Conservation (phyloP, 2,888 invertebrate genomes). For the Stenodema calcarata region DNA sequence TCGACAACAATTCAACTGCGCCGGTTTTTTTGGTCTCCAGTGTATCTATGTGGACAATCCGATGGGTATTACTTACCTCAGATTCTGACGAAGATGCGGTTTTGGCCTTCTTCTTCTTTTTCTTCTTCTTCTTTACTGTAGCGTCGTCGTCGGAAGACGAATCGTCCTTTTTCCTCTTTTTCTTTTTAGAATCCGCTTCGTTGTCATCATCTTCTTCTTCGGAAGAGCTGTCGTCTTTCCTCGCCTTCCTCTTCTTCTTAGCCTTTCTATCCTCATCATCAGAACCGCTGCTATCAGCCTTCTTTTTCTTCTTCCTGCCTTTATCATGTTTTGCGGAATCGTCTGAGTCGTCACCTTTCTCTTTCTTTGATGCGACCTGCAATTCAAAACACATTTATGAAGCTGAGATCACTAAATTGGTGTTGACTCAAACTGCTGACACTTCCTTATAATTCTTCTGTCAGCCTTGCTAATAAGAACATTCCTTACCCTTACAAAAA, state of each 20-base stretch:
- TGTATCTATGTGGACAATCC: no score
- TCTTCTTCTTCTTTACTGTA: constrained; percentile 57
- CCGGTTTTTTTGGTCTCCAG: no score
- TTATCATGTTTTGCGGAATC: constrained; percentile 64
- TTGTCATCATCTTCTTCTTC: constrained; percentile 62
- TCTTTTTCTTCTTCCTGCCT: constrained; percentile 55
- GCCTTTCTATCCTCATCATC: constrained; percentile 64
- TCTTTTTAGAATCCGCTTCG: constrained; percentile 58
- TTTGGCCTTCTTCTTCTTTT: constrained; percentile 62
- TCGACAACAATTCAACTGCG: no score
- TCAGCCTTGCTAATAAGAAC: no score
- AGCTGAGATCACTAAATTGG: neutral
- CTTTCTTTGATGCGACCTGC: constrained; percentile 55
- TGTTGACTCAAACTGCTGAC: no score
- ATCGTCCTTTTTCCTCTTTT: constrained; percentile 57
- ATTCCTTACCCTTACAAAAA: no score
- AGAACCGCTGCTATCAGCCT: constrained; percentile 64
- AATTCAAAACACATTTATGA: neutral
- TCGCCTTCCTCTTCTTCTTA: constrained; percentile 56
- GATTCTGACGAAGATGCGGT: constrained; percentile 66
- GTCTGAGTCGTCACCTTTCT: constrained; percentile 63
- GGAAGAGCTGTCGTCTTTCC: constrained; percentile 54
- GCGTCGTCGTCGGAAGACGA: constrained; percentile 57
- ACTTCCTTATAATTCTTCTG: no score
- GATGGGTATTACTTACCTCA: constrained; percentile 64